Evolutionary conservation across 2,113 vertebrate species (phyloP).

Genomic region (Stegostoma tigrinum): DNA sequence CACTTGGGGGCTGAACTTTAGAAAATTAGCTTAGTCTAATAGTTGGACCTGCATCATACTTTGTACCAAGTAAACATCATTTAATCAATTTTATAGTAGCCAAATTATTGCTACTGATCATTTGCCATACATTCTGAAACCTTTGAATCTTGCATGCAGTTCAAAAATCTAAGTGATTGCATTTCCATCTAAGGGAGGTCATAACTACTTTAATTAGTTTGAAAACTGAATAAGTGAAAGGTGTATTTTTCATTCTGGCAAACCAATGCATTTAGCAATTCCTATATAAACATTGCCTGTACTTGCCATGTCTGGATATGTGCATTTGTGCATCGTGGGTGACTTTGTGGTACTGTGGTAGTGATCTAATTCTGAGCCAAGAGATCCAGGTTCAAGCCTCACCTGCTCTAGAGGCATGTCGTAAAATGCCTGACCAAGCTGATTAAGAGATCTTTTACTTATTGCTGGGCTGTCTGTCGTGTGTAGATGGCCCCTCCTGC

Average conservation of each 20-base stretch:
- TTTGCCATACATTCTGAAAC: not conserved
- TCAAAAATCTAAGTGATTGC: not conserved
- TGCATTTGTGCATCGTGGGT: not conserved
- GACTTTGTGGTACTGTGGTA: no score
- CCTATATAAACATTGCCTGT: not conserved
- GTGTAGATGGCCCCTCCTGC: not conserved
- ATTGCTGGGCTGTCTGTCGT: not conserved
- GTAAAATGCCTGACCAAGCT: no score
- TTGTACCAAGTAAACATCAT: no score
- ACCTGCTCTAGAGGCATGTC: no score
- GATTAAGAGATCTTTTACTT: not conserved
- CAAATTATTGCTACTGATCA: not conserved
- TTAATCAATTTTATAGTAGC: not conserved
- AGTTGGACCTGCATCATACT: no score
- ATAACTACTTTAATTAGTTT: not conserved
- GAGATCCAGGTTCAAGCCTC: no score
- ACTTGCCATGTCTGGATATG: not conserved
- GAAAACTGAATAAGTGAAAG: not conserved
- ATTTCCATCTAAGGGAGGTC: not conserved
- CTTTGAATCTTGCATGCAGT: not conserved
- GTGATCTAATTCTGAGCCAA: no score
- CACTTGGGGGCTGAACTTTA: no score
- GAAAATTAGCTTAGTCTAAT: no score
- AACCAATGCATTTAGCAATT: not conserved
- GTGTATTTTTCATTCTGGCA: not conserved